Evolutionary conservation across 2,797 vertebrate genomes (phyloP).

Genomic region (Danio kyathit): DNA sequence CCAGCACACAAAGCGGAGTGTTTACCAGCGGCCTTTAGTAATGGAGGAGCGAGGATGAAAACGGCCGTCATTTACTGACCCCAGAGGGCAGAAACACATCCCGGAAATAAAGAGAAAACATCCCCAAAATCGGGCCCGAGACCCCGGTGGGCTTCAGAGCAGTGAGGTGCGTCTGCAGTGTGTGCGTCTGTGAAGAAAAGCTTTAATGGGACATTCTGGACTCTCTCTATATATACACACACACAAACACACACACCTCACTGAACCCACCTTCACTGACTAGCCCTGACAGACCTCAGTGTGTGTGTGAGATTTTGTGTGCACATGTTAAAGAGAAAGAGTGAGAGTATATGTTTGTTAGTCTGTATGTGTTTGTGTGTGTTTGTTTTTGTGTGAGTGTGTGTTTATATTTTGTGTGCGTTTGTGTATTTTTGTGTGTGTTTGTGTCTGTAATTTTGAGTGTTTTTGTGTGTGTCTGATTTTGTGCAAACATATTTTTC

Average conservation of each 20-base stretch:
- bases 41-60: slow-evolving; percentile 4
- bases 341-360: too few species aligned
- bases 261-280: slow-evolving; percentile 55
- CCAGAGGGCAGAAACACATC: slow-evolving; percentile 28
- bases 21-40: slow-evolving; percentile 3
- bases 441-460: too few species aligned
- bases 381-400: too few species aligned
- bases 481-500: too few species aligned
- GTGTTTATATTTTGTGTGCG: too few species aligned
- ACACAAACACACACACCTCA: slow-evolving; percentile 22
- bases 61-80: slow-evolving; percentile 29
- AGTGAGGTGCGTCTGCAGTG: slow-evolving; percentile 30
- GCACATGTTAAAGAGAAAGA: too few species aligned
- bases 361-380: too few species aligned
- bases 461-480: too few species aligned
- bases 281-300: background rate
- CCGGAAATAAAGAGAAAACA: slow-evolving; percentile 4
- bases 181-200: slow-evolving; percentile 6
- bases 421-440: too few species aligned
- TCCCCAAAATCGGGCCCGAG: background rate
- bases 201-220: slow-evolving; percentile 49
- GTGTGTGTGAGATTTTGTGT: too few species aligned
- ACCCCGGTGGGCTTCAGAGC: slow-evolving; percentile 30
- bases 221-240: too few species aligned
- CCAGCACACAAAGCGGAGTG: slow-evolving; percentile 15